Evolutionary conservation across 2,888 invertebrate species (phyloP).

Genomic region (Calliphora vomitoria): DNA sequence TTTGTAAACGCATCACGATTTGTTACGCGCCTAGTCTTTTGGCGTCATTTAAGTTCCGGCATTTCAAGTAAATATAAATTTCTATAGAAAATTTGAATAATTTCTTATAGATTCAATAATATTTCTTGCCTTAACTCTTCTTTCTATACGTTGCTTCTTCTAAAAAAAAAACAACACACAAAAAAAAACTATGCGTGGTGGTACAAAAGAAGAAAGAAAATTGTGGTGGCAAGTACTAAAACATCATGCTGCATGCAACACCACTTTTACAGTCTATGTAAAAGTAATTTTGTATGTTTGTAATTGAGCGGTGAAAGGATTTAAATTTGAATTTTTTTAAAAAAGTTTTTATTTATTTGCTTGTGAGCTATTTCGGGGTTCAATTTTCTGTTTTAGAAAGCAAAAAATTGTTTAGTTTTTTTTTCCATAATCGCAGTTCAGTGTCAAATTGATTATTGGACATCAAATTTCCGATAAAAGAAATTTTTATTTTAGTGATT

Average conservation of each 20-base stretch:
- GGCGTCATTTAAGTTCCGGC: slow-evolving; percentile 74
- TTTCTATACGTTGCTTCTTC: slow-evolving; percentile 27
- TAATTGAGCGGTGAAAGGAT: slow-evolving; percentile 70
- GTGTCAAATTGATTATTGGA: slow-evolving; percentile 68
- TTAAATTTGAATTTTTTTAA: slow-evolving; percentile 59
- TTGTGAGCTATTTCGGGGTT: not conserved
- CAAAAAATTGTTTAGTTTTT: slow-evolving; percentile 28
- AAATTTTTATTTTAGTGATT: slow-evolving; percentile 43
- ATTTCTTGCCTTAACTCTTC: slow-evolving; percentile 50
- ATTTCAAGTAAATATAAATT: slow-evolving; percentile 70
- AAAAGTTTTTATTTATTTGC: slow-evolving; percentile 11
- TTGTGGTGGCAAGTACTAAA: slow-evolving; percentile 41
- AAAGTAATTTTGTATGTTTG: slow-evolving; percentile 20
- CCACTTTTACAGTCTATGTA: not conserved
- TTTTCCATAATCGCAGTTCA: slow-evolving; percentile 54
- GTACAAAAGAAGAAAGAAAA: slow-evolving; percentile 29
- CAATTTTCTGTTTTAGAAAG: slow-evolving; percentile 24
- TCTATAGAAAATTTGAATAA: slow-evolving; percentile 72
- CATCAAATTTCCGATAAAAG: slow-evolving; percentile 61
- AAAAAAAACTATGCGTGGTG: slow-evolving; percentile 36
- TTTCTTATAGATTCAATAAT: slow-evolving; percentile 68
- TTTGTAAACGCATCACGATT: slow-evolving; percentile 74
- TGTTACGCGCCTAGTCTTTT: slow-evolving; percentile 73
- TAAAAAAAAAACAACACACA: not conserved
- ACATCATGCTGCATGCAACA: slow-evolving; percentile 35